Evolutionary conservation across 2,797 vertebrate genomes (phyloP).

Genomic region (Darevskia mixta): DNA sequence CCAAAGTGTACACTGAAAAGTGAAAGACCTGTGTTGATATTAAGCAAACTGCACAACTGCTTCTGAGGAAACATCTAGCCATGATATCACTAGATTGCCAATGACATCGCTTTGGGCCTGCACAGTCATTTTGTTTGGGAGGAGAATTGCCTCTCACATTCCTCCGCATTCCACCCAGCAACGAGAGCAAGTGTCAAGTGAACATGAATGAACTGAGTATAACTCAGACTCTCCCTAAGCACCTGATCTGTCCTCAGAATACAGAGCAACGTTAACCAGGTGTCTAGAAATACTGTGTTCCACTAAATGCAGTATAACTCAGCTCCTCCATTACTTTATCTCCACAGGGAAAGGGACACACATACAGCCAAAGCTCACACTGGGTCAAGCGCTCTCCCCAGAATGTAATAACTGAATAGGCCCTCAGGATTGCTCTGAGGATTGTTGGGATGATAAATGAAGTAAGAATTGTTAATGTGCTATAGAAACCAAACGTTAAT

Average conservation of each 20-base stretch:
- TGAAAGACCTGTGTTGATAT: neutral
- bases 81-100: neutral
- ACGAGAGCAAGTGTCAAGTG: neutral
- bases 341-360: no score
- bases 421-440: neutral
- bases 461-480: constrained; percentile 16
- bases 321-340: neutral
- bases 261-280: neutral
- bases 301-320: neutral
- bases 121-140: neutral
- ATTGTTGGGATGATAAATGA: constrained; percentile 19
- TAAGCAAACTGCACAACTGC: neutral
- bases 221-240: neutral
- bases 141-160: neutral
- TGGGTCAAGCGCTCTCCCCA: neutral
- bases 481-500: constrained; percentile 20
- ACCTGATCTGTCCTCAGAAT: neutral
- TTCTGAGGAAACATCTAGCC: neutral
- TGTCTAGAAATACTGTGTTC: neutral
- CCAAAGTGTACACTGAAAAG: neutral
- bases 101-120: neutral
- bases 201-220: neutral
- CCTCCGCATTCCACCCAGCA: neutral
- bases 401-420: constrained; percentile 1
- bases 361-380: neutral